phyloP scores from a whole-genome alignment of 2,888 invertebrate genomes.

The Trichogramma evanescens region DNA sequence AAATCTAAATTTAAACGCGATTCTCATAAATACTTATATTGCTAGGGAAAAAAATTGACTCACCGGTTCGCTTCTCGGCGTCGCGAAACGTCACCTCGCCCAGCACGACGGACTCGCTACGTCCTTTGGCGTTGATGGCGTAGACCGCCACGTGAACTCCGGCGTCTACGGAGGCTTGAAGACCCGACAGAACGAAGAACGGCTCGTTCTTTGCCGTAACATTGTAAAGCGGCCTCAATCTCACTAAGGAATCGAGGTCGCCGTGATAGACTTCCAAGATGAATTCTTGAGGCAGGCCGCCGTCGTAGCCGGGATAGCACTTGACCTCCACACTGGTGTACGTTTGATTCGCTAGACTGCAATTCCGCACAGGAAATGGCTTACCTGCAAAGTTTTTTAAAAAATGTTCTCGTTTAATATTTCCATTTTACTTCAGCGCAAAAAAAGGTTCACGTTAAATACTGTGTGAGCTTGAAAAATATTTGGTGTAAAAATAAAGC shows the following conservation, averaged over 20 bases:
- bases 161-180: conserved; percentile 65
- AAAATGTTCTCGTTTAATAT: too few species aligned
- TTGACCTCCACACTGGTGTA: conserved; percentile 74
- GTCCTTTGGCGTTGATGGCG: conserved; percentile 76
- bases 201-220: conserved; percentile 62
- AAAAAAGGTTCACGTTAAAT: too few species aligned
- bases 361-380: conserved; percentile 79
- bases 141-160: conserved; percentile 71
- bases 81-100: conserved; percentile 74
- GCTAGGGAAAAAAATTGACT: conserved; percentile 20
- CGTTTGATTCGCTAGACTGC: conserved; percentile 77
- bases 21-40: not conserved
- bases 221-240: conserved; percentile 50
- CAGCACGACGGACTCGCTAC: conserved; percentile 63
- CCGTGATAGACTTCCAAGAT: conserved; percentile 67
- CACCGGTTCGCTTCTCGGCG: conserved; percentile 71
- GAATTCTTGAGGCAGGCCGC: conserved; percentile 81
- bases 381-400: conserved; percentile 54
- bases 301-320: conserved; percentile 80
- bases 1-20: not conserved
- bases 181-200: conserved; percentile 67
- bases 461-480: too few species aligned
- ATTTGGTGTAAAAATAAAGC: too few species aligned
- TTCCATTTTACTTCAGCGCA: too few species aligned
- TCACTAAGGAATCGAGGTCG: conserved; percentile 40